Base-by-base conservation (phyloP, 2,888 invertebrate genomes). In the Branchipolynoe longqiensis region DNA sequence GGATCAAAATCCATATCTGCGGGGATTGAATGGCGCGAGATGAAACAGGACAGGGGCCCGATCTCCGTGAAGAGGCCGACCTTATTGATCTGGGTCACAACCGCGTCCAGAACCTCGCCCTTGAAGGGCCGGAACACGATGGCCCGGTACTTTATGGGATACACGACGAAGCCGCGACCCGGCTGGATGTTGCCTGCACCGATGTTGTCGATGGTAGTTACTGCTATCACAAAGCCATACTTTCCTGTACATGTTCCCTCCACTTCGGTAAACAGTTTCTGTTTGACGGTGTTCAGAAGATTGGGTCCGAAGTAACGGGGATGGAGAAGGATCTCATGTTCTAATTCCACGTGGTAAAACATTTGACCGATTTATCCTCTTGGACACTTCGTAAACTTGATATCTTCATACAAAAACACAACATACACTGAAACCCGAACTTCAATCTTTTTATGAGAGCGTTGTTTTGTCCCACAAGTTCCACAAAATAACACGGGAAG, bases 231-330 rank as follows among this genome's bases (percentile, higher is more conserved):
- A 94, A 99, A 99, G 1, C 99, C 99, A 95, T 99, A 97, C 97
- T 99, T 99, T 94, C 99, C 99, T 0, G 98, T 99, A 93, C 99
- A 99, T 0, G 99, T 99, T 87, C 99, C 99, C 95, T 99, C 99
- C 12, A 95, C 99, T 95, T 99, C 99, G 28, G 98, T 98, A 93
- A 99, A 99, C 25, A 99, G 94, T 94, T 99, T 99, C 92, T 98
- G 98, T 94, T 98, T 98, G 0, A 99, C 99, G 54, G 98, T 99
- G 92, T 99, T 99, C 90, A 99, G 94, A 85, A 99, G 94, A 94
- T 99, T 98, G 0, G 99, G 98, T 0, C 99, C 99, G 94, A 99
- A 99, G 94, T 99, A 99, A 91, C 98, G 96, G 0, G 99, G 99
- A 95, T 99, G 99, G 56, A 99, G 95, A 36, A 99, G 94, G 92